Conservation (phyloP, 2,113 vertebrate species). For the Oreochromis spilurus region DNA sequence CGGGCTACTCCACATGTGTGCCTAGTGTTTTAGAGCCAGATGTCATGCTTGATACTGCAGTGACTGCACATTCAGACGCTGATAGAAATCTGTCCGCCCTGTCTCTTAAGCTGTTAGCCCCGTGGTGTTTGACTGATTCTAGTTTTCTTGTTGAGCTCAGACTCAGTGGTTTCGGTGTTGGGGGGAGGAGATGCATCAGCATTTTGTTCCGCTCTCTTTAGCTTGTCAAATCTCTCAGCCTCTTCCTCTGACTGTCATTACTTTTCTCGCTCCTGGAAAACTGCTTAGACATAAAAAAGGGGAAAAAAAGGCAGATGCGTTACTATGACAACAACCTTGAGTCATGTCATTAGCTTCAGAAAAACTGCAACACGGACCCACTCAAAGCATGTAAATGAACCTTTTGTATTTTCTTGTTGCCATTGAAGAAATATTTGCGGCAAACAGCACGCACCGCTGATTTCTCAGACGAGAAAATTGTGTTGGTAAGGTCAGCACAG, state of each 20-base stretch:
- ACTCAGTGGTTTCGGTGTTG: neutral
- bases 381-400: neutral
- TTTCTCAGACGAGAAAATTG: neutral
- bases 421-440: neutral
- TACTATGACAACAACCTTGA: neutral
- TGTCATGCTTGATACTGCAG: neutral
- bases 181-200: neutral
- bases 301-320: neutral
- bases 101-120: neutral
- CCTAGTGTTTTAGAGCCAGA: neutral
- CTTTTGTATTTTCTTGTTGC: neutral
- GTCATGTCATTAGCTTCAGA: neutral
- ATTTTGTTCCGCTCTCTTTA: neutral
- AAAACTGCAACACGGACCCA: neutral
- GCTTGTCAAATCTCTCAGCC: neutral
- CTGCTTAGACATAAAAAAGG: neutral
- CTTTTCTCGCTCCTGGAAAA: neutral
- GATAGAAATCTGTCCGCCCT: neutral
- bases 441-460: neutral
- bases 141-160: neutral
- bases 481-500: neutral
- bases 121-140: neutral
- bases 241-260: neutral
- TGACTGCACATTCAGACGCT: neutral
- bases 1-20: neutral